These are phyloP conservation scores for Drosophila eugracilis DNA, from an alignment of 1,140 invertebrate genomes.

Conservation along the genomic window DNA sequence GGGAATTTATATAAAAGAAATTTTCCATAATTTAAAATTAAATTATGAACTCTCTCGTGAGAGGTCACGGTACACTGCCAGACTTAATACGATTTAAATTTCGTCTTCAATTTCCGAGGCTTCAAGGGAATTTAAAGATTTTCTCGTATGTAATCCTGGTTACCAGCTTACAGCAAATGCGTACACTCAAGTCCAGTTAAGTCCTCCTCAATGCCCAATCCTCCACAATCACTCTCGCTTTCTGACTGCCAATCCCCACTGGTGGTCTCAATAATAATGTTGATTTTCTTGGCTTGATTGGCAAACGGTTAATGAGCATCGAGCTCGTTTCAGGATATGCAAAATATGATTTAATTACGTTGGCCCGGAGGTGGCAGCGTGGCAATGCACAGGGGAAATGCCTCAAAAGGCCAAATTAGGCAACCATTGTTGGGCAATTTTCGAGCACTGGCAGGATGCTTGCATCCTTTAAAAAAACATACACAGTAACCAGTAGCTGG, in stretches of 20 bases:
- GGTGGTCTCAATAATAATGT: constrained; percentile 57
- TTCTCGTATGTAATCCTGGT: background rate
- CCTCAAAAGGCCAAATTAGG: constrained; percentile 70
- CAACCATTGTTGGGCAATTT: constrained; percentile 74
- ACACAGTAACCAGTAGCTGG: constrained; percentile 22
- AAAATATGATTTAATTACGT: constrained; percentile 82
- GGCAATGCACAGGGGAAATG: constrained; percentile 72
- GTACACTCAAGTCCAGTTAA: background rate
- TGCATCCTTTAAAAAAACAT: constrained; percentile 32
- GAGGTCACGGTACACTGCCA: background rate
- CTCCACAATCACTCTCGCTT: background rate
- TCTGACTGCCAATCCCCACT: constrained; percentile 32
- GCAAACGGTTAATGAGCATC: constrained; percentile 71
- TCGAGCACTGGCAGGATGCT: constrained; percentile 22
- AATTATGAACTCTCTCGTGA: background rate
- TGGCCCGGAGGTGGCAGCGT: constrained; percentile 29
- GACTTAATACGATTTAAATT: background rate
- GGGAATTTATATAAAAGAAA: background rate
- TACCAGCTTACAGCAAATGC: constrained; percentile 1
- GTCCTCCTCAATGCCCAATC: background rate
- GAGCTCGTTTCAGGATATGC: constrained; percentile 69
- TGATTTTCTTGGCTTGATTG: constrained; percentile 62
- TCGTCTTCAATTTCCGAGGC: background rate
- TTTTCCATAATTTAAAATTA: no score
- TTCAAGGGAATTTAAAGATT: background rate